Evolutionary conservation across 1,140 invertebrate species (phyloP).

Genomic region (Heliconius hermathena): DNA sequence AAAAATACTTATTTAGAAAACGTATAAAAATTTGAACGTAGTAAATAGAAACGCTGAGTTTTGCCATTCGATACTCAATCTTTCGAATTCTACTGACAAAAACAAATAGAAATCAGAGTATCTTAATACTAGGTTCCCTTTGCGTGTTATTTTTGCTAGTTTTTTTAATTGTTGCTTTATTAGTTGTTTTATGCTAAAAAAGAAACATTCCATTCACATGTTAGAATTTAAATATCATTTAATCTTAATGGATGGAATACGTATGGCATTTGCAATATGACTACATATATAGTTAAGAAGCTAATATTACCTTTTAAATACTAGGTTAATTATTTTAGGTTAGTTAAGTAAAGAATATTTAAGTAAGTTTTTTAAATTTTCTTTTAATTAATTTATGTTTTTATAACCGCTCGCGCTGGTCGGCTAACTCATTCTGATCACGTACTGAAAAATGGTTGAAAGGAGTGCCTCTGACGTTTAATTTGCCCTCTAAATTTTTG

Average conservation of each 20-base stretch:
- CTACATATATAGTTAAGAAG: neutral
- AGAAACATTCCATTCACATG: neutral
- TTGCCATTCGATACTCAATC: too few species aligned
- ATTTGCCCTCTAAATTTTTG: neutral
- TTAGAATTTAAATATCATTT: neutral
- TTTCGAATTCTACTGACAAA: too few species aligned
- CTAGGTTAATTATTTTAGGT: neutral
- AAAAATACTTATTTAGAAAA: too few species aligned
- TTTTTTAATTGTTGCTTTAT: too few species aligned
- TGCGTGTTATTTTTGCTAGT: too few species aligned
- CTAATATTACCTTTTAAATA: conserved; percentile 1
- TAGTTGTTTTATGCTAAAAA: too few species aligned
- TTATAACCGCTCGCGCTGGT: neutral
- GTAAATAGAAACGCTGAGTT: too few species aligned
- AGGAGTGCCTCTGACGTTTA: neutral
- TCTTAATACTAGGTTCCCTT: too few species aligned
- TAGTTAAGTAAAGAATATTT: neutral
- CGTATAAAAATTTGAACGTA: too few species aligned
- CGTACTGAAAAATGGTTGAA: neutral
- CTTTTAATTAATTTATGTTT: neutral
- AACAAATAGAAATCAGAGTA: too few species aligned
- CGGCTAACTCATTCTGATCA: neutral
- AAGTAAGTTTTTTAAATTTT: neutral
- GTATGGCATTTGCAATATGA: neutral
- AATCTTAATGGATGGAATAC: neutral